These are phyloP conservation scores for Drosophila sordidapex DNA, from an alignment of 2,888 invertebrate species.

Conservation along the genomic window DNA sequence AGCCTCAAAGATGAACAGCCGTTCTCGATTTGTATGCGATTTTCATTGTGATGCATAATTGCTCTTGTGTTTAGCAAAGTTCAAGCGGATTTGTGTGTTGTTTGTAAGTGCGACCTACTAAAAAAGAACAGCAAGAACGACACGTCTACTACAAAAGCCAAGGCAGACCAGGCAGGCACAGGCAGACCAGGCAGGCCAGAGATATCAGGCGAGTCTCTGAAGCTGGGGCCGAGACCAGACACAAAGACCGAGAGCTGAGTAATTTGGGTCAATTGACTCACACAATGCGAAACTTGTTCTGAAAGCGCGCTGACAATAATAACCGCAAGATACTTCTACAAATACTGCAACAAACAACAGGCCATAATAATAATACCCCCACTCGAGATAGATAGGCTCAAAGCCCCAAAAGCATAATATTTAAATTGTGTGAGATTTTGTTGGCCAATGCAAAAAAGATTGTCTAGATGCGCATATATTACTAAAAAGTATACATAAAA, in stretches of 20 bases:
- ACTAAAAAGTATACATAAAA: neutral
- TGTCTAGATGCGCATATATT: neutral
- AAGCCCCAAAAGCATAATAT: slow-evolving; percentile 20
- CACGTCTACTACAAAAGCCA: slow-evolving; percentile 55
- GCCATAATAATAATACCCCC: slow-evolving; percentile 11
- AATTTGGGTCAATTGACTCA: slow-evolving; percentile 79
- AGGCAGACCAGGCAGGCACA: slow-evolving; percentile 3
- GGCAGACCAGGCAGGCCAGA: slow-evolving; percentile 4
- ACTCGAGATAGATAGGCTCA: slow-evolving; percentile 17
- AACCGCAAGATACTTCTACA: slow-evolving; percentile 57
- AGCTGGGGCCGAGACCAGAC: slow-evolving; percentile 27
- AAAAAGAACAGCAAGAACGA: slow-evolving; percentile 60
- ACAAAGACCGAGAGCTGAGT: slow-evolving; percentile 66
- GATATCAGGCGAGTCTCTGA: slow-evolving; percentile 12
- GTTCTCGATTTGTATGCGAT: neutral
- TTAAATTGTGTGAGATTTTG: slow-evolving; percentile 5
- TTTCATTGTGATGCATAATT: neutral
- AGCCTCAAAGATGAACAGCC: neutral
- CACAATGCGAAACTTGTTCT: slow-evolving; percentile 69
- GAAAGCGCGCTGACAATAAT: slow-evolving; percentile 72
- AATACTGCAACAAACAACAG: slow-evolving; percentile 19
- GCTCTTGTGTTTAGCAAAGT: slow-evolving; percentile 53
- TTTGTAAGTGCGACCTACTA: slow-evolving; percentile 72
- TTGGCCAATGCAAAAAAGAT: slow-evolving; percentile 4
- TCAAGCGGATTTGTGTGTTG: slow-evolving; percentile 61